Conservation (phyloP, 2,888 invertebrate species). For the Corythucha ciliata region DNA sequence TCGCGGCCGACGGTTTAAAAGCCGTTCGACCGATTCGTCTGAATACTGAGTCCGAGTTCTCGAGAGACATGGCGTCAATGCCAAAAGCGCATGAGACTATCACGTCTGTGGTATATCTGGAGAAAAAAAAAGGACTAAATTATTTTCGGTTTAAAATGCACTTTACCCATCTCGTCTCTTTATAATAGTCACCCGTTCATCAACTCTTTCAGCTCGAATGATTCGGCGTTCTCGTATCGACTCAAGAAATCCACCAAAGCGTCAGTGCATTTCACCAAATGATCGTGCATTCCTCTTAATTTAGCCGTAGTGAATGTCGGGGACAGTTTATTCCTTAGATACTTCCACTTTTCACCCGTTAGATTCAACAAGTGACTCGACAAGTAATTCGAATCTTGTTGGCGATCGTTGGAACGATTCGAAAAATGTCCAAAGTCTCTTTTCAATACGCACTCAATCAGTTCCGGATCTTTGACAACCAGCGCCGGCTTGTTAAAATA, state of each 20-base stretch:
- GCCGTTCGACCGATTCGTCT: too few relatives aligned
- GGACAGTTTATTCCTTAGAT: conserved; percentile 45
- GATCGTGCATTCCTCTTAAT: conserved; percentile 45
- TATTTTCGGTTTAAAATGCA: too few relatives aligned
- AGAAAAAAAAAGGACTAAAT: too few relatives aligned
- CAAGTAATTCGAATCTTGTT: neutral
- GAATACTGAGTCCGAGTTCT: too few relatives aligned
- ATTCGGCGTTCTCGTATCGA: neutral
- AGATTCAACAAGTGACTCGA: conserved; percentile 42
- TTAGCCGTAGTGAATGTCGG: conserved; percentile 49
- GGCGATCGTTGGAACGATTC: conserved; percentile 2
- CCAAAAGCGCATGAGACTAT: conserved; percentile 47
- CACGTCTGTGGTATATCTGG: conserved; percentile 45
- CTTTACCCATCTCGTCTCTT: too few relatives aligned
- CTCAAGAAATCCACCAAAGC: conserved; percentile 18
- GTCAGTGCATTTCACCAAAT: conserved; percentile 43
- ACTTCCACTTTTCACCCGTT: conserved; percentile 47
- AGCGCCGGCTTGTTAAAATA: conserved; percentile 7
- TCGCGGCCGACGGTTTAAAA: too few relatives aligned
- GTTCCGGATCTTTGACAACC: conserved; percentile 16
- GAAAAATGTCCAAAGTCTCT: conserved; percentile 14
- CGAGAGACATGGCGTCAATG: conserved; percentile 43
- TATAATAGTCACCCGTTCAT: too few relatives aligned
- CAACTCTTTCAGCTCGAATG: conserved; percentile 2
- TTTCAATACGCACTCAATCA: conserved; percentile 12